A percentile compares a stretch with the other conserved stretches of the same genome.
Conservation (phyloP, 2,113 vertebrate genomes). For the Brachirus orientalis region DNA sequence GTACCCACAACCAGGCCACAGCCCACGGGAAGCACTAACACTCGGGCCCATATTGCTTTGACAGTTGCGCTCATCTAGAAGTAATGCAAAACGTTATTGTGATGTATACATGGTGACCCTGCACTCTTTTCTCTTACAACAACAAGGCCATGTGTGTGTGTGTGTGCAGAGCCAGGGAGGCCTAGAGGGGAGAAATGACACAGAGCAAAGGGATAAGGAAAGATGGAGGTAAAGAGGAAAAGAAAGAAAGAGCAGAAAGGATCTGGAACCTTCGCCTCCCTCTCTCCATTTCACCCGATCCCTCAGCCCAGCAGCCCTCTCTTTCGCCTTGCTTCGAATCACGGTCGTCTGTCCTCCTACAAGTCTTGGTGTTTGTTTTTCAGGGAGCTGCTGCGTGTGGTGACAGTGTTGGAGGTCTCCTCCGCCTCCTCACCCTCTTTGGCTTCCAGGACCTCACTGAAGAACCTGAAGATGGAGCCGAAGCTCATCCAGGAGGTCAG, state of each 20-base stretch:
- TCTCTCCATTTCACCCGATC: constrained; percentile 30
- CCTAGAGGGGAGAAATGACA: constrained; percentile 57
- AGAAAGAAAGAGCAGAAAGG: constrained; percentile 7
- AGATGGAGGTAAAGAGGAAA: constrained; percentile 25
- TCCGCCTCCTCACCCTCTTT: constrained; percentile 83
- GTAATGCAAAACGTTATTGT: constrained; percentile 95
- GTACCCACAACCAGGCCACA: constrained; percentile 83
- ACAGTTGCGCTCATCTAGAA: constrained; percentile 98
- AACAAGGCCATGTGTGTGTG: constrained; percentile 80
- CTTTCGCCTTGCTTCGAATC: constrained; percentile 27
- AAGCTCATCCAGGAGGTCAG: constrained; percentile 97
- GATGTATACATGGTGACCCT: constrained; percentile 88
- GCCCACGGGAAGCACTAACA: constrained; percentile 91
- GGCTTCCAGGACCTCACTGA: constrained; percentile 84
- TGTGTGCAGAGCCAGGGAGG: constrained; percentile 34
- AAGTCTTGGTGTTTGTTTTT: constrained; percentile 91
- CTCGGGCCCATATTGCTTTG: constrained; percentile 94
- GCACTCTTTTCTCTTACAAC: constrained; percentile 82
- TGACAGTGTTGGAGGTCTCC: constrained; percentile 80
- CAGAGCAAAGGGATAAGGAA: constrained; percentile 37
- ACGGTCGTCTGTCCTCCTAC: constrained; percentile 70
- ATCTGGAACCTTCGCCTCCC: constrained; percentile 18
- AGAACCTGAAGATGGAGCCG: constrained; percentile 93
- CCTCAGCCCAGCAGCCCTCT: background rate
- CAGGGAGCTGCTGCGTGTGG: constrained; percentile 90